Base-by-base conservation (phyloP, 2,797 vertebrate species). In the Sebastes wilsoni region DNA sequence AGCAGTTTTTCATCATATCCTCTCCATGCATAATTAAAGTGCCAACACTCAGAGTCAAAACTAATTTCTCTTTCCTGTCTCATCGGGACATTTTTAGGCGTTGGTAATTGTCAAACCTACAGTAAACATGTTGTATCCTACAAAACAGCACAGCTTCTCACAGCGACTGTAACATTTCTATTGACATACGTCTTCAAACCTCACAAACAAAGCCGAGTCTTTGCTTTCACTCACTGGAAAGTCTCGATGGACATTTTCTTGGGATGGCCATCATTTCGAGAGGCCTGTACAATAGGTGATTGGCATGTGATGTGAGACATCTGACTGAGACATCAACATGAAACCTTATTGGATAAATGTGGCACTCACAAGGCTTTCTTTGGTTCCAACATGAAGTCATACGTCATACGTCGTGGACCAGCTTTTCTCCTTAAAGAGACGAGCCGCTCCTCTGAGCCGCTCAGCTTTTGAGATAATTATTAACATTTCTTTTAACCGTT, bases 221-320 rank as follows among this genome's bases (percentile, higher is more conserved):
- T 49, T 30, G 54, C 36, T 25, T 52, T 66, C n/a, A 34, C 30
- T 68, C 13, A 27, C 27, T 30, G 62, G 59, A 13, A 65, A 27
- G 46, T 68, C 58, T 59, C 27, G 9, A 13, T 14, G 8, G 66
- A 64, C 25, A 8, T 30, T 28, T 79, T 60, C 8, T 59, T 22
- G 27, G 13, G 27, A 27, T 54, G 16, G 18, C 22, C 28, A 25
- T 70, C 49, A 68, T 30, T 77, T 74, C n/a, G 36, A 64, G 64
- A 6, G 30, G 12, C 28, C 38, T 16, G 20, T 30, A 46, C 11
- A 42, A 73, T 34, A 61, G 8, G 23, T 36, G 28, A 62, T 9
- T 42, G 73, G 55, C 71, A 9, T 36, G 42, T 25, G 52, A 73
- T 68, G 22, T 32, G 66, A 62, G 66, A 65, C 58, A 64, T 80